Conservation (phyloP, 1,140 invertebrate species). For the Hermetia illucens region DNA sequence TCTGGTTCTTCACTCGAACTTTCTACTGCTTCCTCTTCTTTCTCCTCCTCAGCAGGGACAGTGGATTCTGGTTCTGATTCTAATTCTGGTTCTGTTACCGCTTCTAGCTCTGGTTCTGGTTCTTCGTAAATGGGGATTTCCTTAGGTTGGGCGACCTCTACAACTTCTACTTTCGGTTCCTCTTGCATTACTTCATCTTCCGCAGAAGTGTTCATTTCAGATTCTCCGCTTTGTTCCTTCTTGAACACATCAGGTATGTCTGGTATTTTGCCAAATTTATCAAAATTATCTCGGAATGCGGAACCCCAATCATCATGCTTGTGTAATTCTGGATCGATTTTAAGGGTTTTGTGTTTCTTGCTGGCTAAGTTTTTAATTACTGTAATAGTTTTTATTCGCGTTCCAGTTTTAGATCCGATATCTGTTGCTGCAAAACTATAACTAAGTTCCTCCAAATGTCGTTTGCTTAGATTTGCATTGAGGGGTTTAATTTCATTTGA, state of each 20-base stretch:
- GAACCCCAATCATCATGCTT: slow-evolving; percentile 24
- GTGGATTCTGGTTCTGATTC: background rate
- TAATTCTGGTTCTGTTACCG: background rate
- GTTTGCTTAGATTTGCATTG: too few relatives aligned
- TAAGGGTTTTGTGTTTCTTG: slow-evolving; percentile 11
- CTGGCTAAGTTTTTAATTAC: slow-evolving; percentile 23
- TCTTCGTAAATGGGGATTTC: background rate
- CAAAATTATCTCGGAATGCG: slow-evolving; percentile 25
- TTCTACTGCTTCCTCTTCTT: background rate
- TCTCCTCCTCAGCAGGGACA: background rate
- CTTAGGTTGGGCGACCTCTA: too few relatives aligned
- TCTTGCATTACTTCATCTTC: too few relatives aligned
- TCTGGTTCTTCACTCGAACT: too few relatives aligned
- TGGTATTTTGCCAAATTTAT: slow-evolving; percentile 19
- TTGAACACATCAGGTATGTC: slow-evolving; percentile 18
- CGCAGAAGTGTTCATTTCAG: background rate
- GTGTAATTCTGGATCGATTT: slow-evolving; percentile 20
- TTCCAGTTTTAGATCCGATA: slow-evolving; percentile 28
- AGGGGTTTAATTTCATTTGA: too few relatives aligned
- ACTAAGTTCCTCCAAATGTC: slow-evolving; percentile 20
- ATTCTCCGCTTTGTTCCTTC: background rate
- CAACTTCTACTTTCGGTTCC: too few relatives aligned
- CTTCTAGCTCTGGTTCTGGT: background rate
- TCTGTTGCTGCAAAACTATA: slow-evolving; percentile 28
- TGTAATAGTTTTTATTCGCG: slow-evolving; percentile 27